A percentile compares a stretch with the other conserved stretches of the same genome.
Evolutionary conservation across 2,797 vertebrate species (phyloP).

Genomic region (Hapalemur alaotrensis): DNA sequence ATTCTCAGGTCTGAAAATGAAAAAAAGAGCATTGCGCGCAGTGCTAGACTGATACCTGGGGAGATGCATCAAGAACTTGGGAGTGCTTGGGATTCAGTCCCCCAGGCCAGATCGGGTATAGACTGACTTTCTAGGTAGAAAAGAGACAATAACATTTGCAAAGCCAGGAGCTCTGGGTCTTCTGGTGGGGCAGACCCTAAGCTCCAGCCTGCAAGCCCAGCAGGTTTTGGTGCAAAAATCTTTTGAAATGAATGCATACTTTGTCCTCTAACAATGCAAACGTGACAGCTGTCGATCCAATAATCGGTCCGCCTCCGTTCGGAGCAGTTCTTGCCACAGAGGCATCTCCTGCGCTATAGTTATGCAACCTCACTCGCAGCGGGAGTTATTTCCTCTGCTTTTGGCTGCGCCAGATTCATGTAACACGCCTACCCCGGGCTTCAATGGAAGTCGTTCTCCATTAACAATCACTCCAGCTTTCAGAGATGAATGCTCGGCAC

Average conservation of each 20-base stretch:
- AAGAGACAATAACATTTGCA: conserved; percentile 17
- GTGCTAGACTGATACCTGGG: not conserved
- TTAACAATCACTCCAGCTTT: conserved; percentile 66
- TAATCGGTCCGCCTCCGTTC: conserved; percentile 24
- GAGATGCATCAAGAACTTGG: conserved; percentile 34
- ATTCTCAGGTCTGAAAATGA: not conserved
- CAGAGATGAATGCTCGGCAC: conserved; percentile 55
- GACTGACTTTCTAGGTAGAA: conserved; percentile 4
- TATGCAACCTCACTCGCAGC: conserved; percentile 78
- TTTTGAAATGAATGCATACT: conserved; percentile 40
- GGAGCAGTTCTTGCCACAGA: conserved; percentile 55
- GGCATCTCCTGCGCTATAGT: conserved; percentile 74
- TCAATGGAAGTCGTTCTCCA: conserved; percentile 78
- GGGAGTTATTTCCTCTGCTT: conserved; percentile 80
- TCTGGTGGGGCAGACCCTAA: not conserved
- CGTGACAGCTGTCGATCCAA: conserved; percentile 62
- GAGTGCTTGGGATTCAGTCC: not conserved
- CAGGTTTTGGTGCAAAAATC: conserved; percentile 46
- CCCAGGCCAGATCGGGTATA: not conserved
- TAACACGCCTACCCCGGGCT: conserved; percentile 71
- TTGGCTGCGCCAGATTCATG: conserved; percentile 77
- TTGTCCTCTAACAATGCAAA: conserved; percentile 59
- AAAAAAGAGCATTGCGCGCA: not conserved
- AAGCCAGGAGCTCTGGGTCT: not conserved
- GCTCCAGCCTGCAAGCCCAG: not conserved